These are phyloP conservation scores for Anolis apletophallus DNA, from an alignment of 2,797 vertebrate genomes.

Conservation along the genomic window DNA sequence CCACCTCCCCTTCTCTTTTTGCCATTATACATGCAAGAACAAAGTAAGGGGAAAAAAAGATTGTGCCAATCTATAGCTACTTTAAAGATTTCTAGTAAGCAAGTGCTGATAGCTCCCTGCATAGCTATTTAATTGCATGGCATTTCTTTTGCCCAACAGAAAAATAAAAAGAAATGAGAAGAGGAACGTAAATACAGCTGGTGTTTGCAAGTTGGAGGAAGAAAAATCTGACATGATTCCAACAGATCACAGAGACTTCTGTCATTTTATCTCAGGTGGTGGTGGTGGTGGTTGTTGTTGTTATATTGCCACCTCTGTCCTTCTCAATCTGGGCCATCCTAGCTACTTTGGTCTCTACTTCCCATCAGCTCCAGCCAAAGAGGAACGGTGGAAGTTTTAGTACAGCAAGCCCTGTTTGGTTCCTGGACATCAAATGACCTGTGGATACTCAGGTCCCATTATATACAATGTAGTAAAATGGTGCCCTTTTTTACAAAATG, in stretches of 20 bases:
- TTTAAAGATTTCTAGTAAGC: constrained; percentile 31
- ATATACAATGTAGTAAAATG: too few relatives aligned
- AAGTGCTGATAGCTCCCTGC: constrained; percentile 46
- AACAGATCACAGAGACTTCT: constrained; percentile 54
- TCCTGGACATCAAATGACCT: too few relatives aligned
- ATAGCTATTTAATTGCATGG: constrained; percentile 52
- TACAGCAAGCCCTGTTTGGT: too few relatives aligned
- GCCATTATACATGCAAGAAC: constrained; percentile 55
- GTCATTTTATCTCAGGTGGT: constrained; percentile 64
- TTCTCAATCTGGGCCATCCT: too few relatives aligned
- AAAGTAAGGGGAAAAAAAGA: constrained; percentile 48
- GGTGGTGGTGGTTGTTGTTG: too few relatives aligned
- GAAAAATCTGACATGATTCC: constrained; percentile 48
- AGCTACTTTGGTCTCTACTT: too few relatives aligned
- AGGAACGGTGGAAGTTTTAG: too few relatives aligned
- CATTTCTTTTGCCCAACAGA: constrained; percentile 54
- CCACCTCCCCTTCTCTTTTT: neutral
- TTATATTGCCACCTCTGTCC: too few relatives aligned
- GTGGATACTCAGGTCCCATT: too few relatives aligned
- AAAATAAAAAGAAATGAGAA: constrained; percentile 35
- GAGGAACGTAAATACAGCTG: constrained; percentile 38
- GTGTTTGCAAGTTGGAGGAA: constrained; percentile 53
- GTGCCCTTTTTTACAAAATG: too few relatives aligned
- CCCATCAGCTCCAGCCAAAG: too few relatives aligned
- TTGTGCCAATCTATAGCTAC: constrained; percentile 21